Base-by-base conservation (phyloP, 1,140 invertebrate genomes). In the Drepana arcuata region DNA sequence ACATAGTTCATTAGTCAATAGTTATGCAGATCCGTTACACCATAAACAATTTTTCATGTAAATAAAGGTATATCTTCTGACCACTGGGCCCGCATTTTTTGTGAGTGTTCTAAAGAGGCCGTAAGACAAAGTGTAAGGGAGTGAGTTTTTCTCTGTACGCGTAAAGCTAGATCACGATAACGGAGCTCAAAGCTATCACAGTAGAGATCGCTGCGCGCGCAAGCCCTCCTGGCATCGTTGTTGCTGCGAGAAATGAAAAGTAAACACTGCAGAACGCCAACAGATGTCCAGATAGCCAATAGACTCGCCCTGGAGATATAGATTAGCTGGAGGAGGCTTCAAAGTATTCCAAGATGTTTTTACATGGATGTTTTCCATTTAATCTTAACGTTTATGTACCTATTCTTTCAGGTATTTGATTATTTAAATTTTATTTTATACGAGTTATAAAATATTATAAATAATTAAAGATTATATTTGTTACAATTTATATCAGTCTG, bases 281-380 rank as follows among this genome's bases (percentile, higher is more conserved):
- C 67, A 79, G 65, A 79, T 79, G 74, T 72, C 69, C 74, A 79
- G 74, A 77, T 79, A 79, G 62, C 65, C 71, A 74, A 79, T 74
- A 73, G 64, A 61, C 43, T 45, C 26, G 45, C 38, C 52, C 39
- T 4, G 15, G 58, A 56, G 16, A 34, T 59, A 58, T 12, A 33
- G 24, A 28, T 27, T 13, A 18, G 33, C 51, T 40, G 40, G 52
- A 54, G 36, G 38, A 23, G 55, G 23, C 18, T 21, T 21, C 4
- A 5, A 21, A 4, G 18, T 21, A 5, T 21, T 21, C 18, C 4
- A 9, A 21, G 18, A 21, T 21, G 4, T 5, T 21, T 21, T 21
- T 21, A 9, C n/a, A n/a, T n/a, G n/a, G n/a, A n/a, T n/a, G n/a
- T n/a, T n/a, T n/a, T n/a, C n/a, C n/a, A n/a, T n/a, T n/a, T n/a